Base-by-base conservation (phyloP, 2,797 vertebrate species). In the Diplodus sargus region DNA sequence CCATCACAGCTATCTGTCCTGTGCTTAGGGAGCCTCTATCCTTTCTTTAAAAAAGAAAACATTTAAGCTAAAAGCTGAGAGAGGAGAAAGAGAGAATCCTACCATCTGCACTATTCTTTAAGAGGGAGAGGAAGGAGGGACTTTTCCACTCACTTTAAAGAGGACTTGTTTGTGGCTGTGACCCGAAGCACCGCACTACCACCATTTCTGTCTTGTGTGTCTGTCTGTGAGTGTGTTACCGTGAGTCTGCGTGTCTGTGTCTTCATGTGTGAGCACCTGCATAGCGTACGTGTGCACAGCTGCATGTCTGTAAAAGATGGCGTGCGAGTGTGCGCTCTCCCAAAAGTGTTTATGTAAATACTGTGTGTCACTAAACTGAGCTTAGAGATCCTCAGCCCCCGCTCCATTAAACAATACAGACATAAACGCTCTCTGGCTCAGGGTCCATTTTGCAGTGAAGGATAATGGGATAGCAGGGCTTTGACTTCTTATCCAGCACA, bases 61-160 rank as follows among this genome's bases (percentile, higher is more conserved):
- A 42, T 64, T 67, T 65, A 84, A 77, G 81, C 85, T 82, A 57
- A 87, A 83, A 85, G 60, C 83, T 78, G 77, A 81, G 63, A 66
- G 78, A 86, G 54, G 70, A 67, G 23, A 84, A 52, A 71, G 71
- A 79, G 79, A 87, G 80, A 88, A 80, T 79, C 57, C 71, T 81
- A 91, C 91, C 87, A 90, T 87, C 93, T 94, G 94, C 95, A 96
- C 95, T 95, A 95, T 94, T 92, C 85, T 92, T 90, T 87, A 90
- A 93, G 85, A 89, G 83, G 83, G 85, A 81, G 92, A 92, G 87
- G 89, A 93, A 93, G 88, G 89, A 94, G 93, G 94, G 93, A 94
- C 83, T 91, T 93, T 92, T 91, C 94, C 94, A 95, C 93, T 95
- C 90, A 90, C 91, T 90, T 95, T 88, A 88, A 87, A 85, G 92